These are phyloP conservation scores for Chelon auratus DNA, from an alignment of 2,797 vertebrate species.

Conservation along the genomic window DNA sequence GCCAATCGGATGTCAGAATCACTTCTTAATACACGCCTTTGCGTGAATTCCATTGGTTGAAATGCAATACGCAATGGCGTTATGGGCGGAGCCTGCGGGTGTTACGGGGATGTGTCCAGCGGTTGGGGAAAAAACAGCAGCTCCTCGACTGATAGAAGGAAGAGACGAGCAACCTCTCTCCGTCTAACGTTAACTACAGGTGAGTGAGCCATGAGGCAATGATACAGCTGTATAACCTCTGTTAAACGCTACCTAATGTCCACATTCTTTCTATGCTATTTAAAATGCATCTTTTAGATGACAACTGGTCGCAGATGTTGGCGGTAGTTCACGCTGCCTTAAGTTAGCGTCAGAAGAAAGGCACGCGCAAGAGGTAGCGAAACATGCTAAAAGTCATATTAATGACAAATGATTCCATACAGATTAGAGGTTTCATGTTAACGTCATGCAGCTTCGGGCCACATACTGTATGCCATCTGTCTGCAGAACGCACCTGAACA, in stretches of 20 bases:
- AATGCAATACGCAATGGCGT: not conserved
- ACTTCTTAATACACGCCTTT: slow-evolving; percentile 7
- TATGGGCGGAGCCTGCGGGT: slow-evolving; percentile 56
- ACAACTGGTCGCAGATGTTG: not conserved
- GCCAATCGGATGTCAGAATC: slow-evolving; percentile 63
- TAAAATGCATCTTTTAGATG: too few relatives aligned
- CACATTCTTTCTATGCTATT: fast-evolving
- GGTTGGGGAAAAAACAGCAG: slow-evolving; percentile 6
- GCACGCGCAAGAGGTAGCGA: not conserved
- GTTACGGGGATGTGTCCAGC: not conserved
- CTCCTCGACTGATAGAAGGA: slow-evolving; percentile 10
- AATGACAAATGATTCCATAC: too few relatives aligned
- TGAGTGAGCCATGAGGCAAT: slow-evolving; percentile 28
- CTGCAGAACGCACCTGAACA: not conserved
- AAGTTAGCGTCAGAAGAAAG: not conserved
- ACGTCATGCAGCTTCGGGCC: slow-evolving; percentile 20
- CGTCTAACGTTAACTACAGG: not conserved
- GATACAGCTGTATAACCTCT: not conserved
- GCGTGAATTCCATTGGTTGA: slow-evolving; percentile 41
- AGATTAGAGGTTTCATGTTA: not conserved
- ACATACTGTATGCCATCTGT: too few relatives aligned
- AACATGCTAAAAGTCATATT: not conserved
- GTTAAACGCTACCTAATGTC: fast-evolving
- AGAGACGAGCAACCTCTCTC: fast-evolving
- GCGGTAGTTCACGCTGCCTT: not conserved